Evolutionary conservation across 2,888 invertebrate species (phyloP), one percentile per base, ranked within the genome.

Genomic region (Choristoneura rosaceana): DNA sequence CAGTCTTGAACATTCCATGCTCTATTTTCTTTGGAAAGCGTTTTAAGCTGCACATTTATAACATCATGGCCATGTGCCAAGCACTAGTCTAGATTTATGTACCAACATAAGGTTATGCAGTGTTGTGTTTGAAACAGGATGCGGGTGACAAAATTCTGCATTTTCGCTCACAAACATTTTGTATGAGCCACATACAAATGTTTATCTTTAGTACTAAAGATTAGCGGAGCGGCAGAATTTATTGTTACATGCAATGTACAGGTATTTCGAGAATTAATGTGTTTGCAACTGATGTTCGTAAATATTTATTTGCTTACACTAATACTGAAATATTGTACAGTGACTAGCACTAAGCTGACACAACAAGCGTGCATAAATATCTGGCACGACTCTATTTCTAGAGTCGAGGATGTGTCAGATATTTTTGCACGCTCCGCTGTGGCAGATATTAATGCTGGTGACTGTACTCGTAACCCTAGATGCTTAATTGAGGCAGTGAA

Each of bases 11-110:
- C 50, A 55, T 33, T 64, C 43, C 15, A 61, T 47, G 52, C 69
- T 65, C 65, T 59, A 68, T 70, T 75, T 75, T 59, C 71, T 66
- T 74, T 75, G 76, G 74, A 74, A 77, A 80, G 70, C 69, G 76
- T 78, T 82, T 80, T 77, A 74, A 80, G 76, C 74, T 77, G 69
- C 76, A 77, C 85, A 84, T 87, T 87, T 86, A 87, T 84, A 78
- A 78, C 75, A 61, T 63, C 61, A 74, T 85, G 87, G 87, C 82
- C 74, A 76, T 74, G 76, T 79, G 86, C 87, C 85, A 87, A 84
- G 75, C 76, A 78, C 74, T 76, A 77, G 75, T 74, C 77, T 76
- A 74, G 81, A 86, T 85, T 86, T 86, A 87, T 86, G 77, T 76
- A 74, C 76, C 76, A 76, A 78, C 75, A 75, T 77, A 76, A 74